Conservation (phyloP, 1,140 invertebrate genomes). For the Callitettix versicolor region DNA sequence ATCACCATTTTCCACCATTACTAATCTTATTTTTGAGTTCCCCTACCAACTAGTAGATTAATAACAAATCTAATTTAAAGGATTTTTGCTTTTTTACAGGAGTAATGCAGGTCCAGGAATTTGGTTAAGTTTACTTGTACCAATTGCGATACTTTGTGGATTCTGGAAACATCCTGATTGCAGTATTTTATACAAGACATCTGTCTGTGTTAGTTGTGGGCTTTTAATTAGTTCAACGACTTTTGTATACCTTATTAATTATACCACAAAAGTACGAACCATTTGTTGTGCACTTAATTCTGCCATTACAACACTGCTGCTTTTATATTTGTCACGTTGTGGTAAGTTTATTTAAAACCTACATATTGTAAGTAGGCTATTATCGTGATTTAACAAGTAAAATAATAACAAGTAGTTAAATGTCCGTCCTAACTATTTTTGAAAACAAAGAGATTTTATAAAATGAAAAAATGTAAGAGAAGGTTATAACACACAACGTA, state of each 20-base stretch:
- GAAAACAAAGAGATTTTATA: no score
- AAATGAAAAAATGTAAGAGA: no score
- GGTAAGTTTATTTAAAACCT: no score
- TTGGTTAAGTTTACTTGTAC: slow-evolving; percentile 42
- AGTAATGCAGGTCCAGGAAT: slow-evolving; percentile 38
- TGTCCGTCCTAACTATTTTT: no score
- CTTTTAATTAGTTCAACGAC: slow-evolving; percentile 16
- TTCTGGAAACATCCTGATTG: slow-evolving; percentile 4
- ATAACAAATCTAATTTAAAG: no score
- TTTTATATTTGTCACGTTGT: slow-evolving; percentile 32
- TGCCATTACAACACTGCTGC: slow-evolving; percentile 29
- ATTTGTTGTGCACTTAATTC: slow-evolving; percentile 18
- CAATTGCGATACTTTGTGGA: slow-evolving; percentile 32
- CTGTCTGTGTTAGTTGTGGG: slow-evolving; percentile 17
- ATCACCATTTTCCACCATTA: no score
- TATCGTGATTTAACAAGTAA: no score
- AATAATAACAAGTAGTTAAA: no score
- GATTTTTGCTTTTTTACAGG: slow-evolving; percentile 29
- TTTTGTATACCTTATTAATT: slow-evolving; percentile 13
- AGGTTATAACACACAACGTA: no score
- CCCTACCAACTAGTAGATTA: no score
- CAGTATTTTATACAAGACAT: slow-evolving; percentile 16
- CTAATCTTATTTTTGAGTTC: no score
- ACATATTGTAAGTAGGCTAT: no score
- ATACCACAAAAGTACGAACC: slow-evolving; percentile 9